Base-by-base conservation (phyloP, 2,797 vertebrate genomes). In the Potorous gilbertii region DNA sequence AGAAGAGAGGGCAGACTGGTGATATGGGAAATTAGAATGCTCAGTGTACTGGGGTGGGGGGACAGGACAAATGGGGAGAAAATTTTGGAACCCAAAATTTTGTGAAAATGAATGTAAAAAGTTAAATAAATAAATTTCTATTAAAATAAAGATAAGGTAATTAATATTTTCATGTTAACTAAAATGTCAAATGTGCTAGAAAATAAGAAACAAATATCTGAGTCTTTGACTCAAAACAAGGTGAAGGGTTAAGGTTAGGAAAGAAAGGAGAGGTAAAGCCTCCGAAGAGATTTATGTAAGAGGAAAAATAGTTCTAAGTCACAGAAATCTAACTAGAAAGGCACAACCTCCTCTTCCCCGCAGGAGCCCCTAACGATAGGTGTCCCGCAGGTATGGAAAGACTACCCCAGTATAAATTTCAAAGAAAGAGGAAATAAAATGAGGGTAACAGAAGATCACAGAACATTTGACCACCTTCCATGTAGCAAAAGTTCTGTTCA, bases 81-180 rank as follows among this genome's bases (percentile, higher is more conserved):
- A n/a, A n/a, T n/a, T n/a, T n/a, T n/a, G n/a, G n/a, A n/a, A n/a
- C n/a, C n/a, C n/a, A n/a, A n/a, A n/a, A n/a, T n/a, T n/a, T n/a
- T n/a, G n/a, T n/a, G n/a, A n/a, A n/a, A n/a, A n/a, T n/a, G n/a
- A n/a, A n/a, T n/a, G n/a, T n/a, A n/a, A n/a, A n/a, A n/a, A n/a
- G n/a, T n/a, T n/a, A n/a, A n/a, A n/a, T n/a, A n/a, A n/a, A n/a
- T n/a, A n/a, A n/a, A n/a, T n/a, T n/a, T n/a, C n/a, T n/a, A n/a
- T n/a, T n/a, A n/a, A n/a, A n/a, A n/a, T n/a, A n/a, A n/a, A n/a
- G 50, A 74, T n/a, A 0, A 5, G 66, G 0, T 81, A 93, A 97
- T 92, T 4, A 93, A 27, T 24, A 81, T 40, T 91, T 92, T 74
- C 90, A 27, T 95, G 93, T 93, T 97, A 95, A 95, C 27, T 91